phyloP scores from a whole-genome alignment of 2,797 vertebrate species.

The Onychomys arenicola region DNA sequence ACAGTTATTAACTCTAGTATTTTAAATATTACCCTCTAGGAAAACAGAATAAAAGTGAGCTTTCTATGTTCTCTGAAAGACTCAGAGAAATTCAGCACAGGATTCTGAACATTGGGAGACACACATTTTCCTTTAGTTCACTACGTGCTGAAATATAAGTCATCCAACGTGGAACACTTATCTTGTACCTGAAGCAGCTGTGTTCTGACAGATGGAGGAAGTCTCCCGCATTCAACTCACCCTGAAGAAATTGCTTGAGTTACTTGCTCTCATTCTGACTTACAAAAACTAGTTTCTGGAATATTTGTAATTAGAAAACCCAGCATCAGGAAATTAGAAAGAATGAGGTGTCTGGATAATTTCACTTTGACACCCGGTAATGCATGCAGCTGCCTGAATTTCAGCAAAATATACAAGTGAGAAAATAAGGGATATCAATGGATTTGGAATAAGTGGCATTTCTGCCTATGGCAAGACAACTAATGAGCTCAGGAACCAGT shows the following conservation, averaged over 20 bases:
- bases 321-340: slow-evolving; percentile 69
- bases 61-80: slow-evolving; percentile 27
- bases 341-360: slow-evolving; percentile 24
- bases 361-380: slow-evolving; percentile 61
- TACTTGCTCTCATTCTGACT: slow-evolving; percentile 64
- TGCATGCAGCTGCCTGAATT: not conserved
- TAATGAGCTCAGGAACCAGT: slow-evolving; percentile 11
- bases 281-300: slow-evolving; percentile 51
- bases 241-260: slow-evolving; percentile 58
- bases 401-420: slow-evolving; percentile 32
- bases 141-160: not conserved
- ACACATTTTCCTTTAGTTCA: not conserved
- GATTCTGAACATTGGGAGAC: not conserved
- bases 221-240: slow-evolving; percentile 48
- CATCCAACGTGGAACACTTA: slow-evolving; percentile 38
- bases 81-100: not conserved
- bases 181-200: slow-evolving; percentile 26
- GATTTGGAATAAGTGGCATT: slow-evolving; percentile 25
- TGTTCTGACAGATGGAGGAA: slow-evolving; percentile 61
- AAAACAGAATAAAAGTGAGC: not conserved
- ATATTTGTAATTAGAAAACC: slow-evolving; percentile 70
- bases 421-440: slow-evolving; percentile 39
- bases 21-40: slow-evolving; percentile 27
- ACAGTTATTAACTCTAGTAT: not conserved
- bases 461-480: not conserved